phyloP scores from a whole-genome alignment of 2,888 invertebrate species.

The Podabrus alpinus region DNA sequence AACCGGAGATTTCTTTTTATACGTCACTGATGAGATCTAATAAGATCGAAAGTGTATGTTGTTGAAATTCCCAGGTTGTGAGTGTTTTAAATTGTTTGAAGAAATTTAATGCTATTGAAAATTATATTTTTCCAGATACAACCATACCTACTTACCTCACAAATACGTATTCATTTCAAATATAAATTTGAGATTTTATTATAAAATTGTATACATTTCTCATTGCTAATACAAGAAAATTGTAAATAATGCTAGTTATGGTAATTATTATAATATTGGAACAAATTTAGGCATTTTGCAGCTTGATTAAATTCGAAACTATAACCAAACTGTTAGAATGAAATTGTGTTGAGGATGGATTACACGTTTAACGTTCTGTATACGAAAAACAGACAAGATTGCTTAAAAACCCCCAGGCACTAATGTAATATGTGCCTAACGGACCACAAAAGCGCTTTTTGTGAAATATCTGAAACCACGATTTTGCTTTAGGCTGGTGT shows the following conservation, averaged over 20 bases:
- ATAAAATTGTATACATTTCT: not conserved
- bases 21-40: too few relatives aligned
- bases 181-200: too few relatives aligned
- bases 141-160: too few relatives aligned
- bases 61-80: too few relatives aligned
- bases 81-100: too few relatives aligned
- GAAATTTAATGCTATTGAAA: too few relatives aligned
- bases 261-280: not conserved
- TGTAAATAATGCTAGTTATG: not conserved
- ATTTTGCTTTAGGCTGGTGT: conserved; percentile 9
- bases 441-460: conserved; percentile 32
- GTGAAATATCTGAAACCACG: conserved; percentile 17
- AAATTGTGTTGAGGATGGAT: not conserved
- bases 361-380: conserved; percentile 15
- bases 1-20: too few relatives aligned
- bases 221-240: not conserved
- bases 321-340: not conserved
- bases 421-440: conserved; percentile 28
- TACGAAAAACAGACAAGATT: conserved; percentile 34
- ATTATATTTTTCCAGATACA: too few relatives aligned
- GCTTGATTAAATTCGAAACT: not conserved
- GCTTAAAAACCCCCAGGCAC: conserved; percentile 33
- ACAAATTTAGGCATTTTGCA: not conserved
- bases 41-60: too few relatives aligned
- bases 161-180: too few relatives aligned